Evolutionary conservation across 2,113 vertebrate species (phyloP).

Genomic region (Psephotus haematonotus): DNA sequence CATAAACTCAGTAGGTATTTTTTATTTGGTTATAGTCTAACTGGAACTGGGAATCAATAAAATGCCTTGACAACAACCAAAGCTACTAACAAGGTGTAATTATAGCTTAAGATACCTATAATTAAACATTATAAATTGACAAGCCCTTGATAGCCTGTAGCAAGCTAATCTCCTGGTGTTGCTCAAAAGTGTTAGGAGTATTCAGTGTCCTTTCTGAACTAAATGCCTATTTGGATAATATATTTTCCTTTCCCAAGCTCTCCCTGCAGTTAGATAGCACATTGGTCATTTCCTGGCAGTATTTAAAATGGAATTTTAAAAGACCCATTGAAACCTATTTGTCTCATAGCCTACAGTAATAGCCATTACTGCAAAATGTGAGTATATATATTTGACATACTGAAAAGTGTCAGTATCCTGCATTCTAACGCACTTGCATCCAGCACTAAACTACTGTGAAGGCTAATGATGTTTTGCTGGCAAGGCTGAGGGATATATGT

Average conservation of each 20-base stretch:
- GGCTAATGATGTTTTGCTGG: background rate
- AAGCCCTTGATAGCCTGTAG: background rate
- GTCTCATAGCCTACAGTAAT: background rate
- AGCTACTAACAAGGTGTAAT: background rate
- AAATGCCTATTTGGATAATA: background rate
- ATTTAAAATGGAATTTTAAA: conserved; percentile 1
- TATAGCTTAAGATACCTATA: conserved; percentile 23
- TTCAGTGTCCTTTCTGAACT: background rate
- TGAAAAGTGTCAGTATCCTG: background rate
- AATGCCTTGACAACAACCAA: background rate
- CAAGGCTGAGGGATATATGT: background rate
- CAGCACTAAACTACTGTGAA: background rate
- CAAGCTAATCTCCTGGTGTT: background rate
- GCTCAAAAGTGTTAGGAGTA: background rate
- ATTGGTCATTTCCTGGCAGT: background rate
- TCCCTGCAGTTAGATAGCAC: background rate
- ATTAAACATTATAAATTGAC: background rate
- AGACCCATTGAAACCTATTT: background rate
- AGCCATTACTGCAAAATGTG: background rate
- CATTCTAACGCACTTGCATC: background rate
- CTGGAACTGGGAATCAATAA: background rate
- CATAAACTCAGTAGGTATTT: conserved; percentile 6
- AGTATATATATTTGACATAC: background rate
- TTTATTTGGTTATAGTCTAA: conserved; percentile 20
- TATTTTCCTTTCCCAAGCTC: background rate